phyloP scores from a whole-genome alignment of 2,113 vertebrate species.

The Arenaria interpres region DNA sequence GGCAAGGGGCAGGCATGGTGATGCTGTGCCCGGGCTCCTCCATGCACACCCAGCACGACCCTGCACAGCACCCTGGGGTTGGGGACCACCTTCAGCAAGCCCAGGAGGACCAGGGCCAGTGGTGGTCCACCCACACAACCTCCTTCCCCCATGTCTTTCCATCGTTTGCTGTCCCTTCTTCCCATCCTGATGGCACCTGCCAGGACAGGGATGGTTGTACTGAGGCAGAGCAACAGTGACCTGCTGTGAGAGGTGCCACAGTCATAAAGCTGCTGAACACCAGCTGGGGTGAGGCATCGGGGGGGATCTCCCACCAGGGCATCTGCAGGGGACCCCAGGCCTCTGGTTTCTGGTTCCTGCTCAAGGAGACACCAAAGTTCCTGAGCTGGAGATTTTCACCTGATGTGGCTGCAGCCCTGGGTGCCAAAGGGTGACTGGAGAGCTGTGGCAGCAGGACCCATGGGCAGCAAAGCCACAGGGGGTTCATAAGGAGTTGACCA shows the following conservation, averaged over 20 bases:
- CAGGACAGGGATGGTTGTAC: background rate
- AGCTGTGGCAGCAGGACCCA: background rate
- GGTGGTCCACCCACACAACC: too few species aligned
- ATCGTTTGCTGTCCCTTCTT: background rate
- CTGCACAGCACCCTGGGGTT: too few species aligned
- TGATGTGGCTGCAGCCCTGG: background rate
- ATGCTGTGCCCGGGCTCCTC: background rate
- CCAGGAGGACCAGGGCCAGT: background rate
- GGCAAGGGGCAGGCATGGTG: rapidly evolving
- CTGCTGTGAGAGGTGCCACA: background rate
- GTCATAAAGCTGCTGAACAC: background rate
- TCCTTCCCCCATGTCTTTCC: background rate
- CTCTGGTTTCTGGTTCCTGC: background rate
- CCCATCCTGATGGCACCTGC: background rate
- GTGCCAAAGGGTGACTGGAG: background rate
- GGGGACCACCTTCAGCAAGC: background rate
- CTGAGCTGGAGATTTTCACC: background rate
- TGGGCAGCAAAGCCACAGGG: rapidly evolving
- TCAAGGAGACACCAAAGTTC: background rate
- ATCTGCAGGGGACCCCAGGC: background rate
- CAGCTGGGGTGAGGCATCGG: rapidly evolving
- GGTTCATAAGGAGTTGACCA: background rate
- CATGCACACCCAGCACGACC: rapidly evolving
- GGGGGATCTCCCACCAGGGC: background rate
- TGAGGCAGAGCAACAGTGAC: background rate